phyloP scores from a whole-genome alignment of 1,140 invertebrate species.

The Bathynomus jamesi region DNA sequence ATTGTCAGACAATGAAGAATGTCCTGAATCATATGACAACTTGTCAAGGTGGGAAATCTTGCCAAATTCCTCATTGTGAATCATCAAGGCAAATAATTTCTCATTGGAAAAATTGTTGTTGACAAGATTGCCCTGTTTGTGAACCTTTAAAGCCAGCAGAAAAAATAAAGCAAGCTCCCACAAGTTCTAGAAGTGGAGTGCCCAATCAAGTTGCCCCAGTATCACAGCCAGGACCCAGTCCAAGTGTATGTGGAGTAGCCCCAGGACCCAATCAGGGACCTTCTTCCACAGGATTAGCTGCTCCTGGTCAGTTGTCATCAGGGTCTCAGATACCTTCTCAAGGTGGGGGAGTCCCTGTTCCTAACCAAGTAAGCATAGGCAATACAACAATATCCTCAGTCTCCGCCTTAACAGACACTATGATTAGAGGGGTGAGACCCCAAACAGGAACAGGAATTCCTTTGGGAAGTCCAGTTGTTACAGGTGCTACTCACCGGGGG shows the following conservation, averaged over 20 bases:
- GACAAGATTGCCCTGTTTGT: constrained; percentile 94
- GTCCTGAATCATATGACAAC: constrained; percentile 98
- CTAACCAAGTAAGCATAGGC: neutral
- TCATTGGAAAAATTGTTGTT: constrained; percentile 96
- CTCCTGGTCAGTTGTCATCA: constrained; percentile 15
- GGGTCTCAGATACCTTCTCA: constrained; percentile 16
- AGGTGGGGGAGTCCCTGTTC: constrained; percentile 14
- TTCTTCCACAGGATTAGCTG: constrained; percentile 11
- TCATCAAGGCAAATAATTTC: constrained; percentile 96
- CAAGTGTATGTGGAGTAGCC: constrained; percentile 22
- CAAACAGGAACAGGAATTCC: constrained; percentile 46
- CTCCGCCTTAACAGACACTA: constrained; percentile 42
- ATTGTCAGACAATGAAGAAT: constrained; percentile 98
- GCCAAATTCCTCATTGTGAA: constrained; percentile 88
- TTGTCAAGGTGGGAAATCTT: constrained; percentile 86
- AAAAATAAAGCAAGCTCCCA: constrained; percentile 53
- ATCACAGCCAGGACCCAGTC: constrained; percentile 18
- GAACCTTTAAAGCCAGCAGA: constrained; percentile 91
- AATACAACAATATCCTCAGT: constrained; percentile 2
- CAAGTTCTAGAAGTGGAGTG: too few species aligned
- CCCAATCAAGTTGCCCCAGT: constrained; percentile 16
- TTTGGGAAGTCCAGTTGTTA: constrained; percentile 41
- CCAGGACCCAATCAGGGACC: constrained; percentile 6
- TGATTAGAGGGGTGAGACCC: constrained; percentile 45
- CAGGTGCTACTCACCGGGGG: constrained; percentile 41